Evolutionary conservation across 2,113 vertebrate genomes (phyloP).

Genomic region (Cepphus grylle): DNA sequence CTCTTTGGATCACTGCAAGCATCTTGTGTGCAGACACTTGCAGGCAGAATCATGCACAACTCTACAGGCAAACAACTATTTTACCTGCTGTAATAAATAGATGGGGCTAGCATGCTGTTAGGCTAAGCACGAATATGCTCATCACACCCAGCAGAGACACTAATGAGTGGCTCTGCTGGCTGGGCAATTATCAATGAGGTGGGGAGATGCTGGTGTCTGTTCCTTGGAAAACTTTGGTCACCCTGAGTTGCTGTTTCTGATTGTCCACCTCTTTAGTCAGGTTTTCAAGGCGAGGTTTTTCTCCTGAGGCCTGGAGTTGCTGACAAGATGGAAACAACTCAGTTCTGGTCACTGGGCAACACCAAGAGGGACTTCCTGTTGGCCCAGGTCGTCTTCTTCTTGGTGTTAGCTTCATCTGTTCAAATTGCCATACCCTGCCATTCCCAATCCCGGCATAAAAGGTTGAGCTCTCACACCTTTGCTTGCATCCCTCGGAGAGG

Average conservation of each 20-base stretch:
- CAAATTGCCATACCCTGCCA: not conserved
- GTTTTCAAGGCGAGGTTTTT: not conserved
- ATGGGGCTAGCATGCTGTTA: not conserved
- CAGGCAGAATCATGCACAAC: not conserved
- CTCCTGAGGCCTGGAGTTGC: not conserved
- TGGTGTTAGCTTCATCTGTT: not conserved
- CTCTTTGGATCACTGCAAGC: not conserved
- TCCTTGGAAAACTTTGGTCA: not conserved
- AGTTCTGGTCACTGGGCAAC: not conserved
- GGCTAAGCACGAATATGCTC: accelerated
- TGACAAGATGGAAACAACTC: not conserved
- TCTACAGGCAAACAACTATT: not conserved
- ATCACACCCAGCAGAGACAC: not conserved
- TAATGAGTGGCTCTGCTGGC: not conserved
- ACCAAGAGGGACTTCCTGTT: not conserved
- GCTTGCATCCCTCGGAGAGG: not conserved
- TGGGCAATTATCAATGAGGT: not conserved
- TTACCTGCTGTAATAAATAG: not conserved
- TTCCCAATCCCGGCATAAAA: not conserved
- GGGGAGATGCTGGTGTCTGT: not conserved
- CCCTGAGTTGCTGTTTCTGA: not conserved
- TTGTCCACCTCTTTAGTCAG: not conserved
- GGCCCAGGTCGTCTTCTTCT: not conserved
- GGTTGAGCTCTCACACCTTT: not conserved
- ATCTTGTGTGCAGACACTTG: not conserved